Base-by-base conservation (phyloP, 2,113 vertebrate species). In the Pterocles orientalis region DNA sequence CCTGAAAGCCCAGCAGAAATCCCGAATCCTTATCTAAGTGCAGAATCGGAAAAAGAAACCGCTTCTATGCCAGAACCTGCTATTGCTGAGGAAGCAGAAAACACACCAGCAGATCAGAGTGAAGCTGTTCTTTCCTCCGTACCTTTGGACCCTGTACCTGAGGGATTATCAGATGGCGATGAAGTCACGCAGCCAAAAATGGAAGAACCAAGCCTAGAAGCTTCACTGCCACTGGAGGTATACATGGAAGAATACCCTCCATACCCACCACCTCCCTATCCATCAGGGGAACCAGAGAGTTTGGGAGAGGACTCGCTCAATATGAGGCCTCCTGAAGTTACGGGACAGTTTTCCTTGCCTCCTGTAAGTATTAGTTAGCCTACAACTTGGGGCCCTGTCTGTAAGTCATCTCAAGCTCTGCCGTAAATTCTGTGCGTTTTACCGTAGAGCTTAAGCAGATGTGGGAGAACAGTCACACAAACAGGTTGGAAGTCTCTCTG, bases 191-290 rank as follows among this genome's bases (percentile, higher is more conserved):
- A 96, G 54, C 58, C 58, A 1, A 89, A 90, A 34, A 26, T 95
- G 86, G 94, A 96, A 82, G 96, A 98, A 17, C 89, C 91, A 76
- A 97, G n/a, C 51, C 89, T 82, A 3, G 97, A 98, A 86, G 62
- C 97, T 15, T 94, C 98, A 3, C 97, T 98, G 60, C 97, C 98
- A 4, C 95, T 98, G 8, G 99, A 99, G 7, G 96, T 98, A 31
- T 99, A 99, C 92, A 91, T 98, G 89, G 99, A 99, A 88, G 99
- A 99, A 65, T 99, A 99, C 61, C 99, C 99, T 16, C 99, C 99
- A 0, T 99, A 99, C 92, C 99, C 99, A n/a, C 99, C 99, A 3
- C 99, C 99, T 1, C 99, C 99, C 9, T 99, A 99, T 88, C 99
- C 99, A 4, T 98, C 98, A 12, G 98, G 98, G 33, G 99, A 99